Base-by-base conservation (phyloP, 2,888 invertebrate species). In the Celastrina argiolus region DNA sequence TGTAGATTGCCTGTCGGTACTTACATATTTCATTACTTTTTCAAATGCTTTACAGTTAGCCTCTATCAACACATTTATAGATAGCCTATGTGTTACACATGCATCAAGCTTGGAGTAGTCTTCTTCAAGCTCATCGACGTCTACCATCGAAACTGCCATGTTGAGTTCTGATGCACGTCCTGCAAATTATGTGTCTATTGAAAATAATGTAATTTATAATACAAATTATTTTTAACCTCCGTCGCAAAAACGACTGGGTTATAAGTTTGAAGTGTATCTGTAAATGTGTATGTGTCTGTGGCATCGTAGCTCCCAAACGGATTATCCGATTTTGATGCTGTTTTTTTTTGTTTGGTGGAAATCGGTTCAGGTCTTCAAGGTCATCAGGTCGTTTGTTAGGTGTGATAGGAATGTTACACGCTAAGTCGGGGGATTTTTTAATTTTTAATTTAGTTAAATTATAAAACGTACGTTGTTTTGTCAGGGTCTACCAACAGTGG, bases 11-110 rank as follows among this genome's bases (percentile, higher is more conserved):
- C 26, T 41, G 42, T 59, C 31, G 12, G 41, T 69, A 80, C 82
- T 78, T 70, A 84, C 85, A 67, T 75, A 75, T 39, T 70, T n/a
- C 66, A 84, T 63, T 2, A 78, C 39, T 7, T 75, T 71, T 68
- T 78, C 72, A 56, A 71, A 74, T 4, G 56, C 16, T 0, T 36
- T 51, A 71, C 83, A 85, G n/a, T 68, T 65, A 0, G 75, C 41
- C 34, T 75, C 69, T 6, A 76, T 65, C 1, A 78, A 12, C 0
- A 80, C 74, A 0, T 79, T 80, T 14, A 76, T 67, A 0, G 67
- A n/a, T 4, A 66, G 59, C 16, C 67, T 66, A 6, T 26, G 61
- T 2, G 68, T 66, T 14, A 75, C 64, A 63, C 73, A 76, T 1
- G 18, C 14, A 7, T 64, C 34, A 5, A 73, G 26, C 28, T 66